Evolutionary conservation across 2,113 vertebrate species (phyloP), one percentile per base, ranked within the genome.

Genomic region (Setophaga petechia): DNA sequence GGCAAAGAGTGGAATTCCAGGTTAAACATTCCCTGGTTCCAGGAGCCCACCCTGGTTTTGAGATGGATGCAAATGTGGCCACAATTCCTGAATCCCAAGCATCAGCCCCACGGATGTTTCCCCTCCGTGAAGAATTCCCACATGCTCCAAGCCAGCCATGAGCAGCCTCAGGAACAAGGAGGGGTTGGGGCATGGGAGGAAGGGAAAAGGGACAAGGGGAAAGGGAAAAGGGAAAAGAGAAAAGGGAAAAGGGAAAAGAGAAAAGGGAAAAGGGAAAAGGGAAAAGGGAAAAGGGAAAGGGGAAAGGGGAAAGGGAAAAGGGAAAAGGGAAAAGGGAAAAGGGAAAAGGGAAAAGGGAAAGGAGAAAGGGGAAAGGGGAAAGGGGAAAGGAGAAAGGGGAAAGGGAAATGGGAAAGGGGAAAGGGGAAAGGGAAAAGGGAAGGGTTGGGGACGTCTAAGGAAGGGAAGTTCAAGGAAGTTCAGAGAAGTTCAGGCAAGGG

Each of bases 21-120:
- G 5, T 4, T 4, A 24, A 41, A 27, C 0, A 0, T 6, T 3
- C 16, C 49, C 73, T 0, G 12, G 3, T 18, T 37, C 11, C 7
- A 1, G 39, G 22, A 76, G 24, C 61, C 3, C 23, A 18, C n/a
- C 2, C 11, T 3, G 75, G 12, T 27, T 71, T 37, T 12, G 46
- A 51, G 75, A 31, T 52, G 43, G 20, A 11, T 30, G 67, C 28
- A 69, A 76, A 92, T 8, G 8, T 0, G 4, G 31, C 54, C 37
- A 0, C 43, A 47, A 43, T 3, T 85, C 49, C 66, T 2, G 30
- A 30, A 71, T 15, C 37, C 69, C 54, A 43, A 30, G 80, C 67
- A 49, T 14, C 79, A 20, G 8, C 24, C 82, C 31, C 4, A 2
- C 35, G 62, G 35, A 13, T 20, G 61, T 5, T 55, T 47, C 15